These are phyloP conservation scores for Chymomyza amoena DNA, from an alignment of 2,888 invertebrate genomes.

Conservation along the genomic window DNA sequence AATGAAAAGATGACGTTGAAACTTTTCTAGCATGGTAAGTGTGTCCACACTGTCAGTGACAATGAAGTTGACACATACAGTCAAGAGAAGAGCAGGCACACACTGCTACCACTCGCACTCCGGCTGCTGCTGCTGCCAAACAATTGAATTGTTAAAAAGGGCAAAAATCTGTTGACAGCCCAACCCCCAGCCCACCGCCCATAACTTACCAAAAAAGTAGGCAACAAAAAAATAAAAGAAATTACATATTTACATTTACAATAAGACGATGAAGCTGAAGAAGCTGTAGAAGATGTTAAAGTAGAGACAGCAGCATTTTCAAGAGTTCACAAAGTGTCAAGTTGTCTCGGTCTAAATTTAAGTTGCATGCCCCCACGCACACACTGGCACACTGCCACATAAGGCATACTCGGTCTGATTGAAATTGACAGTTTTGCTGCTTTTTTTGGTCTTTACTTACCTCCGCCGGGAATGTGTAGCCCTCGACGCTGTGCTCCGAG, in stretches of 20 bases:
- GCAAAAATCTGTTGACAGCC: constrained; percentile 40
- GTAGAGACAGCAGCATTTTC: background rate
- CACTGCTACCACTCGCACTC: background rate
- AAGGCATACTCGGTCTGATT: constrained; percentile 8
- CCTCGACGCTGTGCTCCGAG: constrained; percentile 97
- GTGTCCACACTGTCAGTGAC: background rate
- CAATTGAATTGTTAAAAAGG: constrained; percentile 52
- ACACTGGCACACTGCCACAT: constrained; percentile 12
- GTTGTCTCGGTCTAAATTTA: constrained; percentile 35
- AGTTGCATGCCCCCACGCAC: constrained; percentile 20
- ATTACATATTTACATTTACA: constrained; percentile 1
- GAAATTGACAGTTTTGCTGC: constrained; percentile 30
- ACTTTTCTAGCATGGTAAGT: background rate
- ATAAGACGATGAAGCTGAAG: background rate
- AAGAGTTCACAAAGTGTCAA: constrained; percentile 21
- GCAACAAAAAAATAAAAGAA: constrained; percentile 15
- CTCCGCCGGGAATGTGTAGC: constrained; percentile 98
- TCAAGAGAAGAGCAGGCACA: background rate
- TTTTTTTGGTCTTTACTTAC: constrained; percentile 81
- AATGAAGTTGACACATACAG: background rate
- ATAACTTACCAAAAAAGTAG: constrained; percentile 11
- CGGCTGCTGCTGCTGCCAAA: background rate
- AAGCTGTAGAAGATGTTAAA: background rate
- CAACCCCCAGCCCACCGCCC: background rate
- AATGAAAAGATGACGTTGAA: background rate